Evolutionary conservation across 2,888 invertebrate species (phyloP), one percentile per base, ranked within the genome.

Genomic region (Sminthurides aquaticus): DNA sequence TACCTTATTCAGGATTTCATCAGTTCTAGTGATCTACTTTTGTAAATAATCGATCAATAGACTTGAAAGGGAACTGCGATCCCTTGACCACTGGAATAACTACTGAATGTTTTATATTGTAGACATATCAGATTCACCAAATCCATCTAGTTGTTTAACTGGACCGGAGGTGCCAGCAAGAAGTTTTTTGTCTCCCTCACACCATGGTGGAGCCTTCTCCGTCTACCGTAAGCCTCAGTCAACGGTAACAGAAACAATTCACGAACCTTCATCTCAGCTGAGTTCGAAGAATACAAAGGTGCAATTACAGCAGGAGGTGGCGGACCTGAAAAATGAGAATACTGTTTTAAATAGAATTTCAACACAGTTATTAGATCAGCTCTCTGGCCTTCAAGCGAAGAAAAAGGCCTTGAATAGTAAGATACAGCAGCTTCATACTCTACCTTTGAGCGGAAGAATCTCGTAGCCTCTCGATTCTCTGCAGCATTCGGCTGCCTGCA

Each of bases 141-240:
- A 64, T 24, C 67, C 67, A 57, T 55, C 27, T 15, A 62, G 55
- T 43, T 56, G 62, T 62, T 29, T 62, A 34, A 60, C 57, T 49
- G 69, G 67, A 48, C 70, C 72, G 18, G 72, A 72, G 63, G 69
- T 71, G 28, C 68, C 72, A 56, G 68, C 70, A 43, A 61, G 74
- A 48, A 71, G 67, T 64, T 74, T 73, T 57, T 67, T 74, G n/a
- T 74, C 73, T 3, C 74, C 74, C n/a, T 73, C 72, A 28, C 71
- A 73, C 61, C 71, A 71, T 62, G 72, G 73, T 54, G 73, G 74
- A 20, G 74, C 74, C 3, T 74, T 74, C 64, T 72, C 72, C 5
- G 71, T 73, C n/a, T 73, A 74, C 49, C 64, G 73, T 20, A 74
- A 73, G 57, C 73, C 71, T 2, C 68, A 69, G 26, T 63, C 69